Evolutionary conservation across 2,888 invertebrate genomes (phyloP), one percentile per base, ranked within the genome.

Genomic region (Caenorhabditis sp.): DNA sequence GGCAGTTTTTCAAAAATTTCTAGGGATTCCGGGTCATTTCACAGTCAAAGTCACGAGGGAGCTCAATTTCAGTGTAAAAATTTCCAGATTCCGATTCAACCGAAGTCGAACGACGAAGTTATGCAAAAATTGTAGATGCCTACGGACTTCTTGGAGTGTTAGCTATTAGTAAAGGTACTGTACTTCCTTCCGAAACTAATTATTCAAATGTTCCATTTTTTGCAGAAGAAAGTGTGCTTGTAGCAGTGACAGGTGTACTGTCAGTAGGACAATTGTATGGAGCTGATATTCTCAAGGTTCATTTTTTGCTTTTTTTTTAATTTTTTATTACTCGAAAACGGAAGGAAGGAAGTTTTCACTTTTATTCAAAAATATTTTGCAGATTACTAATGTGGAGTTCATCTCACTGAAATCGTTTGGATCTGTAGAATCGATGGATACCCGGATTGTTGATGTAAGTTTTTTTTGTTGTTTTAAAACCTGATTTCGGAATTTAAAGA

Each of bases 81-180:
- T 26, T 72, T 87, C 23, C 78, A 91, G 94, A 93, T 74, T 90
- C 92, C 50, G 93, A 93, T 89, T 96, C 97, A 90, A 93, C 93
- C 4, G 95, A 96, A 85, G 92, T 93, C 17, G 92, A 97, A 68
- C 93, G 93, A 85, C 93, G 93, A 85, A 93, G 93, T 85, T 97
- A 97, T 88, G 92, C 92, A 17, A 95, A 96, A 90, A 91, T 95
- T 54, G 90, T 93, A 63, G 97, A 99, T 90, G 95, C 95, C 0
- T 97, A 97, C 89, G 97, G 96, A 27, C 95, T 96, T 87, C 90
- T 99, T 65, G 99, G 99, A 56, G 95, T 96, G 1, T 91, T 99
- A 0, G 94, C 95, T 86, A 89, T 87, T 8, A 67, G 70, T 20
- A 67, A 74, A 63, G 60, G 68, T 71, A 61, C n/a, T n/a, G n/a